Conservation (phyloP, 2,888 invertebrate genomes). For the Drosophila mimica region DNA sequence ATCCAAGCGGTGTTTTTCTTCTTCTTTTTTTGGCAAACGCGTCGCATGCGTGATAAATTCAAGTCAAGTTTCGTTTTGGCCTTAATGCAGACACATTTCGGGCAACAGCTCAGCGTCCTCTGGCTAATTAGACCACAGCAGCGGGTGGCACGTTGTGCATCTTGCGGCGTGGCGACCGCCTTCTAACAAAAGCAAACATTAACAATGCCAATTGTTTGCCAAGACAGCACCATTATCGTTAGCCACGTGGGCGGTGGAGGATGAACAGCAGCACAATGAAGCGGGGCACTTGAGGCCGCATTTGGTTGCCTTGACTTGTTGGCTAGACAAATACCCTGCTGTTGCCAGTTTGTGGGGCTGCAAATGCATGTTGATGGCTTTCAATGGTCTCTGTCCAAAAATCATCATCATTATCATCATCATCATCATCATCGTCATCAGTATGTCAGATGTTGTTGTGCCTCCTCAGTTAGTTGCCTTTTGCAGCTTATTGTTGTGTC, state of each 20-base stretch:
- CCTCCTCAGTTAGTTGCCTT: conserved; percentile 14
- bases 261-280: conserved; percentile 43
- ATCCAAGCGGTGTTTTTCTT: conserved; percentile 35
- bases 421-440: conserved; percentile 21
- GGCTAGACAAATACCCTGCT: conserved; percentile 32
- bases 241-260: conserved; percentile 17
- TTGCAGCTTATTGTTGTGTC: conserved; percentile 24
- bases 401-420: conserved; percentile 28
- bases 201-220: conserved; percentile 69
- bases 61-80: conserved; percentile 50
- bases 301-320: conserved; percentile 65
- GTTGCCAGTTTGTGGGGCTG: conserved; percentile 4
- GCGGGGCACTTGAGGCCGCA: conserved; percentile 47
- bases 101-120: conserved; percentile 33
- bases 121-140: conserved; percentile 67
- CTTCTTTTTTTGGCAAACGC: conserved; percentile 51
- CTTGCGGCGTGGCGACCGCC: conserved; percentile 35
- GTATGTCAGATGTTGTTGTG: conserved; percentile 4
- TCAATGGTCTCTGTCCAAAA: conserved; percentile 21
- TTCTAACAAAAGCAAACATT: conserved; percentile 42
- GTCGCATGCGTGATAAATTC: conserved; percentile 67
- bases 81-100: conserved; percentile 49
- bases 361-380: conserved; percentile 26
- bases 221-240: conserved; percentile 70
- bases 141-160: conserved; percentile 13